Base-by-base conservation (phyloP, 2,888 invertebrate genomes). In the Hecatera dysodea region DNA sequence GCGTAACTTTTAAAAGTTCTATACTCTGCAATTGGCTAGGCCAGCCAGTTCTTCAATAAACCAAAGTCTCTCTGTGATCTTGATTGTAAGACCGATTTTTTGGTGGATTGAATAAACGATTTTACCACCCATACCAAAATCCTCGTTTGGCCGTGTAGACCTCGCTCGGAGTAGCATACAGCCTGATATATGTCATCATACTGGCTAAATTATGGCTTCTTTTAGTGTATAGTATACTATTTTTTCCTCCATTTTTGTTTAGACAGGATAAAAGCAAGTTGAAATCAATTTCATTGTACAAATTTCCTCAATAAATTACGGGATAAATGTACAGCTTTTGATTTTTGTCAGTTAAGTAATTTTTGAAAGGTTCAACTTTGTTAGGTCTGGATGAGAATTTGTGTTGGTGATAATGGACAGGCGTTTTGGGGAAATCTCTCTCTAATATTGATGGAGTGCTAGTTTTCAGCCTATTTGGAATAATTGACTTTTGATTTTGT, bases 251-350 rank as follows among this genome's bases (percentile, higher is more conserved):
- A 29, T 22, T 11, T 46, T 46, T 68, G 4, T 22, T 55, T 7
- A 29, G 64, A 7, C 19, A 44, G 22, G 29, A 42, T 59, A 59
- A 33, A 55, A 68, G 4, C 22, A 29, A 9, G 12, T 9, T 67
- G 2, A 44, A 24, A 36, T 67, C 12, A 67, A 36, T 67, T 44
- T 44, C n/a, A 44, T 6, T 24, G 6, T 27, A 22, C 6, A 33
- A n/a, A 36, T 55, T 68, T 68, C 44, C 68, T 68, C n/a, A 27
- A 67, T 33, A 11, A 33, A 39, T 33, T 42, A 42, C 24, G 52
- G 52, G 42, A 67, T 33, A 52, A 42, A 42, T 42, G 39, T 29
- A 36, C 17, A 66, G 50, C 0, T 63, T 53, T 53, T 63, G 44
- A 53, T 67, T 66, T 24, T 29, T 42, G 36, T 48, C 22, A 24